These are phyloP conservation scores for Argopecten irradians DNA, from an alignment of 1,140 invertebrate species.

Conservation along the genomic window DNA sequence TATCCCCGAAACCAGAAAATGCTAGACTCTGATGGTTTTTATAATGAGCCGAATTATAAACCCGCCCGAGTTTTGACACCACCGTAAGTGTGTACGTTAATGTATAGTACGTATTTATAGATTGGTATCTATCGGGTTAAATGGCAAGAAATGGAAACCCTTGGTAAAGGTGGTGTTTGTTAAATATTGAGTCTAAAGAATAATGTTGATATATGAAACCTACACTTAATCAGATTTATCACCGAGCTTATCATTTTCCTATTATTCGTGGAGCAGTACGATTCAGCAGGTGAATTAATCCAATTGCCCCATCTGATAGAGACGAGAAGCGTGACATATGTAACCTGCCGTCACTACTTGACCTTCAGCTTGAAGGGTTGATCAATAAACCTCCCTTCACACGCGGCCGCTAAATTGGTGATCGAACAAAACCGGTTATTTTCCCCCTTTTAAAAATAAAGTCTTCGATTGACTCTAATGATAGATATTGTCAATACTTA, in stretches of 20 bases:
- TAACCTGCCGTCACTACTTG: neutral
- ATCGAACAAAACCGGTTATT: constrained; percentile 17
- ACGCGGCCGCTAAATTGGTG: neutral
- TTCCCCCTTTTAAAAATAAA: constrained; percentile 12
- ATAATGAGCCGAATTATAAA: neutral
- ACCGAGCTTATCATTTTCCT: neutral
- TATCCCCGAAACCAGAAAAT: neutral
- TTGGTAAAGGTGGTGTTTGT: neutral
- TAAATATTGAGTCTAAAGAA: neutral
- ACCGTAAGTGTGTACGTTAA: neutral
- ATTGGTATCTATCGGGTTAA: neutral
- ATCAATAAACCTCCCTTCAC: neutral
- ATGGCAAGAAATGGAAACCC: neutral
- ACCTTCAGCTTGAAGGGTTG: constrained; percentile 15
- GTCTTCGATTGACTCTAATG: constrained; percentile 21
- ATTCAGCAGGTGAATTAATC: neutral
- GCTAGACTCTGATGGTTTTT: neutral
- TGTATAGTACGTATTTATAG: neutral
- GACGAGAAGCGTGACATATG: neutral
- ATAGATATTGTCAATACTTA: constrained; percentile 3
- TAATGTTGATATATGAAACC: neutral
- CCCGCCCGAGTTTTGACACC: neutral
- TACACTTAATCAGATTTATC: neutral
- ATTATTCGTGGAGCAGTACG: neutral
- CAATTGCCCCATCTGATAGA: neutral